Conservation (phyloP, 2,888 invertebrate species). For the Sclerodermus sp. region DNA sequence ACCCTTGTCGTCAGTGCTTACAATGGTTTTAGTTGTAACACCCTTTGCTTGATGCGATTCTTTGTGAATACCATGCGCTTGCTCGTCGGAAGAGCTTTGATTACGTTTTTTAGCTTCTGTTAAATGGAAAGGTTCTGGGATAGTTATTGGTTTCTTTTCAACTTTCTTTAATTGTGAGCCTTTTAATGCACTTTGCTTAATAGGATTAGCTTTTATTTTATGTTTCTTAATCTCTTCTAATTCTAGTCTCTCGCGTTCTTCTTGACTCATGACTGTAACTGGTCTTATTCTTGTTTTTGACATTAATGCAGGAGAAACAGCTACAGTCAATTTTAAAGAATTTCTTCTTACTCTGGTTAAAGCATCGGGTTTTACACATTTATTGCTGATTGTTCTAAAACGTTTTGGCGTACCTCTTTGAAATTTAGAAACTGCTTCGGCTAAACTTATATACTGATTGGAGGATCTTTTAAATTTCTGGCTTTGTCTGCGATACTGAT, state of each 20-base stretch:
- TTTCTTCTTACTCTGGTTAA: background rate
- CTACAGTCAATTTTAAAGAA: slow-evolving; percentile 35
- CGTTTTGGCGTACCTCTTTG: slow-evolving; percentile 62
- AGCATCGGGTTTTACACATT: slow-evolving; percentile 39
- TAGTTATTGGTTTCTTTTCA: slow-evolving; percentile 62
- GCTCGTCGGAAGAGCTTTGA: no score
- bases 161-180: slow-evolving; percentile 57
- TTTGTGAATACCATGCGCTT: slow-evolving; percentile 1
- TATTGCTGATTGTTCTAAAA: slow-evolving; percentile 54
- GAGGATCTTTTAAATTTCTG: slow-evolving; percentile 16
- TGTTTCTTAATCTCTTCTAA: slow-evolving; percentile 68
- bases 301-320: slow-evolving; percentile 43
- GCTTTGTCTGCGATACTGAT: slow-evolving; percentile 25
- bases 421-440: slow-evolving; percentile 61
- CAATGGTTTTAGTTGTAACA: background rate
- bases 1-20: background rate
- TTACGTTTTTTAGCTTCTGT: slow-evolving; percentile 58
- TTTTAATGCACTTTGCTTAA: slow-evolving; percentile 64
- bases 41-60: slow-evolving; percentile 3
- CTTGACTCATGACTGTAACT: slow-evolving; percentile 61
- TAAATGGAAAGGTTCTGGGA: slow-evolving; percentile 68
- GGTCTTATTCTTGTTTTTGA: slow-evolving; percentile 60
- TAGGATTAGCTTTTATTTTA: slow-evolving; percentile 69
- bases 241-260: slow-evolving; percentile 66
- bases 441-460: slow-evolving; percentile 59